Evolutionary conservation across 2,888 invertebrate genomes (phyloP), one percentile per base, ranked within the genome.

Genomic region (Merodon equestris): DNA sequence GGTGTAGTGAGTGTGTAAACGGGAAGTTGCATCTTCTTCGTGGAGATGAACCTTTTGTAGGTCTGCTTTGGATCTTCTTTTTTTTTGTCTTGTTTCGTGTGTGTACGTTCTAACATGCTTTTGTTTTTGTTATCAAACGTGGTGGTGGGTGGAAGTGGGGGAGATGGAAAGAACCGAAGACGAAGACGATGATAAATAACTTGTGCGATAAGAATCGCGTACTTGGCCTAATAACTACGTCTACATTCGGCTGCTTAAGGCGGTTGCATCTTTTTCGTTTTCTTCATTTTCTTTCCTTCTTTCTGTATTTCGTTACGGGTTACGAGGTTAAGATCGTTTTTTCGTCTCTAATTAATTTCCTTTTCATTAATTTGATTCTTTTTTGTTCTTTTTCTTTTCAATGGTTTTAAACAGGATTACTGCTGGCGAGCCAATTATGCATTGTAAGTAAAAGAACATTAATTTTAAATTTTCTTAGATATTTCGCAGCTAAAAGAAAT

Each of bases 341-440:
- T 66, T 44, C 57, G 44, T 81, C 66, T 66, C 60, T 14, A 63
- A 68, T 76, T 82, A 82, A n/a, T n/a, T n/a, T n/a, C n/a, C n/a
- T n/a, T n/a, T n/a, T n/a, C n/a, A n/a, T n/a, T n/a, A n/a, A 77
- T 53, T 27, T 27, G 15, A 45, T 17, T 27, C 27, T 27, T 27
- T 56, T 79, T 34, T 54, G 57, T 18, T 67, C 17, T 15, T 53
- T 58, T 56, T 50, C 27, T 57, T 36, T 71, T 63, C 64, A 79
- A 81, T 63, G 53, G 68, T 57, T 67, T 60, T 47, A 83, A 85
- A 47, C 84, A 86, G 85, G 82, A 45, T 58, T 85, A 19, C 82
- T 86, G 54, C 73, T 84, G 72, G 82, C 83, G 18, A 83, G 82
- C 76, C 82, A 84, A 51, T 19, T 84, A 18, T 83, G 84, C 72